These are phyloP conservation scores for Oopsacas minuta DNA, from an alignment of 37 sponge, comb jelly and placozoan species.

Conservation along the genomic window DNA sequence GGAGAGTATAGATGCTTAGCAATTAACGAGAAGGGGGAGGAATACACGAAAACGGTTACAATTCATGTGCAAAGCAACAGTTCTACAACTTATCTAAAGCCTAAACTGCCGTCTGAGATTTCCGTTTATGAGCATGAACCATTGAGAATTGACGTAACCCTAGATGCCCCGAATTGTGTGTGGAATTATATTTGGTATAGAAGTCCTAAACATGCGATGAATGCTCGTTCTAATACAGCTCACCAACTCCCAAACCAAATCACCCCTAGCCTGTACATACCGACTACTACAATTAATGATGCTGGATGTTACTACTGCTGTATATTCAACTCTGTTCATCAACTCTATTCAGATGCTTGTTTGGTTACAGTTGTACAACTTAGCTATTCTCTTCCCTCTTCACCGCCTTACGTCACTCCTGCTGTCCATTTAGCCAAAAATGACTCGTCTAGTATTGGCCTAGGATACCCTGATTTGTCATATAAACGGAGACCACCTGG, in stretches of 20 bases:
- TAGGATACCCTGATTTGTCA: not conserved
- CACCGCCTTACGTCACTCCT: not conserved
- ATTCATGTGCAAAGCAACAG: not conserved
- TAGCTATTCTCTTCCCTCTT: not conserved
- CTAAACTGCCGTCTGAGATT: not conserved
- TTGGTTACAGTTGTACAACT: not conserved
- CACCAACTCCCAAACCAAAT: not conserved
- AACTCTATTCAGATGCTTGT: not conserved
- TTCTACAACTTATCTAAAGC: not conserved
- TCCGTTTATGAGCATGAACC: not conserved
- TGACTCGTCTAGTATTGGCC: not conserved
- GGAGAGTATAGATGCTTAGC: not conserved
- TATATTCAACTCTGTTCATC: constrained; percentile 31
- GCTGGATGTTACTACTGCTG: constrained; percentile 61
- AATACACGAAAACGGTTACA: not conserved
- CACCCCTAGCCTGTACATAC: not conserved
- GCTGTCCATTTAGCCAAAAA: not conserved
- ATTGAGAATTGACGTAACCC: not conserved
- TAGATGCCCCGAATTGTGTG: not conserved
- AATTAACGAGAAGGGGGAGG: not conserved
- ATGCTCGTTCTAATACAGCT: not conserved
- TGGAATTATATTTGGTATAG: constrained; percentile 7
- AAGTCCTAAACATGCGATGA: not conserved
- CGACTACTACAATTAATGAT: not conserved
- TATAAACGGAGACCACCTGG: not conserved